Evolutionary conservation across 1,140 invertebrate species (phyloP).

Genomic region (Drosophila sp.): DNA sequence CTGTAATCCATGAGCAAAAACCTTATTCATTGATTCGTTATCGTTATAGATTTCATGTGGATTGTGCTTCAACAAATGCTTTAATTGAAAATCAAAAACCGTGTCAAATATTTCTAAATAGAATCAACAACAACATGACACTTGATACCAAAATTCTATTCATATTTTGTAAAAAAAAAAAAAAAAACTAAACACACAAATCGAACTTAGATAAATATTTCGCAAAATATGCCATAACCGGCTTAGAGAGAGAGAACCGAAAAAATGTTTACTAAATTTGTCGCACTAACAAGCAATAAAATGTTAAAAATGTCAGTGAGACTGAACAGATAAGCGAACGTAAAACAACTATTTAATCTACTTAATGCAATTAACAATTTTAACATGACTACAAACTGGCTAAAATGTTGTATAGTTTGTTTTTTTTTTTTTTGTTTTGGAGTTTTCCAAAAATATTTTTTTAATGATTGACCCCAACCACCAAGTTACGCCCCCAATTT

Average conservation of each 20-base stretch:
- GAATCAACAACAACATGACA: constrained; percentile 64
- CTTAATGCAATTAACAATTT: constrained; percentile 82
- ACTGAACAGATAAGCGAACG: constrained; percentile 29
- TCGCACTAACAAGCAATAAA: constrained; percentile 82
- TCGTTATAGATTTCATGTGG: not conserved
- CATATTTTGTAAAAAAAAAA: constrained; percentile 60
- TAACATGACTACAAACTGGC: constrained; percentile 77
- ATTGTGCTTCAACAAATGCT: not conserved
- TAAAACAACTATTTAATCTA: constrained; percentile 77
- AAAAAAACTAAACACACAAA: constrained; percentile 13
- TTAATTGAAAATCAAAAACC: constrained; percentile 44
- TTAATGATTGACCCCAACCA: not conserved
- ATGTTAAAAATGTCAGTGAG: constrained; percentile 75
- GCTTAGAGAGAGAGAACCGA: constrained; percentile 45
- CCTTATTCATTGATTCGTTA: not conserved
- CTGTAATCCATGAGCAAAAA: too few relatives aligned
- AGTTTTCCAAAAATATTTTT: constrained; percentile 51
- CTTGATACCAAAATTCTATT: constrained; percentile 67
- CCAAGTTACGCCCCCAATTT: constrained; percentile 18
- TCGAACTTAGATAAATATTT: constrained; percentile 27
- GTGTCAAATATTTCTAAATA: constrained; percentile 79
- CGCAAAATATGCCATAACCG: constrained; percentile 51
- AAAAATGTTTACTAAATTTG: constrained; percentile 81
- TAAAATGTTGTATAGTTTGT: constrained; percentile 54
- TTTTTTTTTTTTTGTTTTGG: constrained; percentile 29